Evolutionary conservation across 23 tunicate species (phyloP), one percentile per base, ranked within the genome.

Genomic region (Oikopleura vanhoeffeni): DNA sequence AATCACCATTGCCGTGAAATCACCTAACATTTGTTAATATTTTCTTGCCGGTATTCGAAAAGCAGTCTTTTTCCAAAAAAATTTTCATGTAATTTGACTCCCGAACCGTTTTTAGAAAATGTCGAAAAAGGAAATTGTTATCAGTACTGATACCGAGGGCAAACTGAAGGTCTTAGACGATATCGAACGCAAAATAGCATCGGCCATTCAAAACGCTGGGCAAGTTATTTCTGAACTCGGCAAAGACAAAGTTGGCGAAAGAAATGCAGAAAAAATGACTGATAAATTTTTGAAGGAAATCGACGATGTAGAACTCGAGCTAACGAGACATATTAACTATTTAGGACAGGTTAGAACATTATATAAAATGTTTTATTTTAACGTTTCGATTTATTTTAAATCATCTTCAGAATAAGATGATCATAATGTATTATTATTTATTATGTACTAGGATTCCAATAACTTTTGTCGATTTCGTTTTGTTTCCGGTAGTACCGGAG

Each of bases 231-330:
- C 34, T 38, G 79, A 71, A 30, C 79, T 71, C 4, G 38, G 79
- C 79, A 71, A 18, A 2, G 79, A 71, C 27, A 71, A 71, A 38
- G 35, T 71, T 2, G 2, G 3, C 3, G 79, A 71, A 71, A 28
- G 35, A 4, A 32, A 28, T 28, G 79, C 79, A 2, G 79, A 13
- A 18, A 71, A 71, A 71, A 2, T 71, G 34, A 71, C 79, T 2
- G 79, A 71, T 38, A 71, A 71, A 38, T 71, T 71, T 71, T 38
- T 71, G 4, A 71, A 71, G 79, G 79, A 71, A 38, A 71, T 71
- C 32, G 79, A 71, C 38, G 79, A 71, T 13, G 79, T 71, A 3
- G 79, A 71, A 32, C 4, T 2, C 32, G 79, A 18, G 3, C 35
- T 71, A 30, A 71, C 79, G 38, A 28, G 35, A 2, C 79, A 71